Evolutionary conservation across 2,797 vertebrate genomes (phyloP).

Genomic region (Rhabdomys pumilio): DNA sequence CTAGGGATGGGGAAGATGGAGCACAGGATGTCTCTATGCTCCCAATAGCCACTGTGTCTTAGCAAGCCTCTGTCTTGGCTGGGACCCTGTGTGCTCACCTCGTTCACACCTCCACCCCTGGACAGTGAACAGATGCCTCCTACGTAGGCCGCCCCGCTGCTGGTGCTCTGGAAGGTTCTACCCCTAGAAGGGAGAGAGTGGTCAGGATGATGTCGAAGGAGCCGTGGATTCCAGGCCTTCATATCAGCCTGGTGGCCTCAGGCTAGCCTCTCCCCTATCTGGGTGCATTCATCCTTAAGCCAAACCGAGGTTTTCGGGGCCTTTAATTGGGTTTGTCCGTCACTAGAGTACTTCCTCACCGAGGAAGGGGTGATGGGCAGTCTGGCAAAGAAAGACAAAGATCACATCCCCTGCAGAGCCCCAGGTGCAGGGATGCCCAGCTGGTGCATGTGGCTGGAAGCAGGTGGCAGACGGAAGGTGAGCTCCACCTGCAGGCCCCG

Average conservation of each 20-base stretch:
- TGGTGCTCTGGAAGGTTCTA: constrained; percentile 95
- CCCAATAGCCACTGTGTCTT: not conserved
- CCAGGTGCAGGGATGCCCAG: not conserved
- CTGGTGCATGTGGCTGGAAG: not conserved
- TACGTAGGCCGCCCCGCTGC: constrained; percentile 95
- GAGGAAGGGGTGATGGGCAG: constrained; percentile 2
- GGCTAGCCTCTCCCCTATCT: not conserved
- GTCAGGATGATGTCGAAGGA: not conserved
- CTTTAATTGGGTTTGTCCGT: not conserved
- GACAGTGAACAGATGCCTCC: constrained; percentile 94
- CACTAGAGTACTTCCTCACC: not conserved
- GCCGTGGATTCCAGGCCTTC: not conserved
- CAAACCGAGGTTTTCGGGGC: not conserved
- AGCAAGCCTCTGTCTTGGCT: not conserved
- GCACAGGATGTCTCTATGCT: not conserved
- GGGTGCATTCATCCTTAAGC: not conserved
- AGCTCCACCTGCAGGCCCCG: not conserved
- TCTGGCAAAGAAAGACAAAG: not conserved
- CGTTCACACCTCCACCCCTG: constrained; percentile 94
- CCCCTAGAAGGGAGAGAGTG: constrained; percentile 89
- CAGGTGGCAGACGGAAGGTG: not conserved
- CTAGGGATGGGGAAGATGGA: constrained; percentile 85
- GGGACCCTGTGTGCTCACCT: constrained; percentile 90
- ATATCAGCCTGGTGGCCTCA: not conserved
- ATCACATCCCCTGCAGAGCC: not conserved